Base-by-base conservation (phyloP, 1,140 invertebrate species). In the Pararge aegeria region DNA sequence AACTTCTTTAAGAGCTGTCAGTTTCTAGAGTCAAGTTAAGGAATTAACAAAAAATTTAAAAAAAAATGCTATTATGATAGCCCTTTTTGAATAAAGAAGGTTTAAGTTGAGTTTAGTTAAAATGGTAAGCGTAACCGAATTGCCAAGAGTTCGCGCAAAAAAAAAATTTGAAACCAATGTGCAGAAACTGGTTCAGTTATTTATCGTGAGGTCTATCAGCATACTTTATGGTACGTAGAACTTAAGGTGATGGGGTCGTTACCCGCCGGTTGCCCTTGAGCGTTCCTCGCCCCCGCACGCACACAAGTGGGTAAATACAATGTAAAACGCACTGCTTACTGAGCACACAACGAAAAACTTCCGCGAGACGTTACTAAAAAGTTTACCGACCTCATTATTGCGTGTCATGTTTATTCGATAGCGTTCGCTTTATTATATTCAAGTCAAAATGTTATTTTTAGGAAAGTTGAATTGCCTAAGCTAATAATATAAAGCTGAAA, bases 181-280 rank as follows among this genome's bases (percentile, higher is more conserved):
- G 48, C 19, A 20, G 21, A 10, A 50, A 29, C 29, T 12, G n/a
- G 24, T 27, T 29, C 19, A 20, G 16, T 49, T 49, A 34, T 34
- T 12, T 29, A 13, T 49, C 46, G 46, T 13, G 21, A 49, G 3
- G 46, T 29, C 46, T 49, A 34, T 53, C 50, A 40, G 29, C 12
- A 54, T 61, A 46, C 13, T 54, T 46, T 34, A 53, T 48, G 58
- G 51, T 61, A 20, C 52, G 34, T 24, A 51, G 44, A 55, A 51
- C 15, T 48, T 50, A 73, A 66, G 71, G 68, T 64, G 66, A 79
- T 75, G 73, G 76, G 83, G 81, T 86, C 85, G 70, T 80, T 82
- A 78, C 51, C 78, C 81, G 75, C 52, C 61, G 70, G 58, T 66
- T 83, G 85, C 75, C 85, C 85, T 88, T 88, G 85, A 84, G 76